Base-by-base conservation (phyloP, 2,113 vertebrate genomes). In the Eretmochelys imbricata region DNA sequence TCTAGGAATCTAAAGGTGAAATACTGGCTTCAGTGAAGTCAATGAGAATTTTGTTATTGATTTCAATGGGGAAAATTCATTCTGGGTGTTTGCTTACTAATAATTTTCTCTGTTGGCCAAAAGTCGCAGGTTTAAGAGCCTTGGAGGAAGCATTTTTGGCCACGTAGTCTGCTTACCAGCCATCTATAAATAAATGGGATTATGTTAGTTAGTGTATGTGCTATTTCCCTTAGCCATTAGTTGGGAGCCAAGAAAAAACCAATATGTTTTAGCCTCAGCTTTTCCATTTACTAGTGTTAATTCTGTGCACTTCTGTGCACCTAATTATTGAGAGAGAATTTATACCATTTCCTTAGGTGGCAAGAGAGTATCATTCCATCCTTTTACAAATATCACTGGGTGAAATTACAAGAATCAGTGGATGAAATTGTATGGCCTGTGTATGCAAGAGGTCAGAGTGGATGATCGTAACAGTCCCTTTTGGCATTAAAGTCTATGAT, bases 201-300 rank as follows among this genome's bases (percentile, higher is more conserved):
- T 11, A 22, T 53, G n/a, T 17, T 62, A 75, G 84, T 5, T 4
- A 84, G 53, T 2, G 1, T 17, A 75, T 3, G 0, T 86, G 48
- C 22, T 51, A 5, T 35, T 89, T 31, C 27, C 85, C 2, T 9
- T 2, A 62, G 8, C 5, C 6, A 88, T 97, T 69, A 59, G 1
- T 69, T 89, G 62, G n/a, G n/a, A 38, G 8, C n/a, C 35, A 72
- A 22, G n/a, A 38, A 72, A 9, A 72, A 72, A 72, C 4, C 62
- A 1, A 1, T 10, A 2, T 87, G 48, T 13, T 88, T n/a, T 87
- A 87, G 92, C 2, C 24, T 88, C 48, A 93, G 22, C 24, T 93
- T 6, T 89, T 91, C 29, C 65, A 72, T 38, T 72, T 72, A 38
- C 35, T 72, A 72, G n/a, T 72, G 19, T 72, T 38, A 72, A 59